Evolutionary conservation across 1,140 invertebrate genomes (phyloP).

Genomic region (Listronotus oregonensis): DNA sequence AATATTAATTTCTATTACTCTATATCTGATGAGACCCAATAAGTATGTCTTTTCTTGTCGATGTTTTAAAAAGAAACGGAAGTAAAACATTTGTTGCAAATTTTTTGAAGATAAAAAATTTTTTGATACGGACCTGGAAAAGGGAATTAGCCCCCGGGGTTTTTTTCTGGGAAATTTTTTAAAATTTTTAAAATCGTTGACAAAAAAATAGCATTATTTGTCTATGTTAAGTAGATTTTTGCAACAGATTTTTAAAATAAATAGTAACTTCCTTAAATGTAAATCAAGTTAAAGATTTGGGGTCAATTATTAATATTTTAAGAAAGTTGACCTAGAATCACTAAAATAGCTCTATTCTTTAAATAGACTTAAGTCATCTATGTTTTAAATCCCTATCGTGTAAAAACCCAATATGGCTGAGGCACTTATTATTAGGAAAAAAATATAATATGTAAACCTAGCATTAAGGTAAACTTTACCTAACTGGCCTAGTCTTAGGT

Average conservation of each 20-base stretch:
- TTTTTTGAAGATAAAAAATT: too few species aligned
- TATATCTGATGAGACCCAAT: constrained; percentile 8
- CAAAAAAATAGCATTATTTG: too few species aligned
- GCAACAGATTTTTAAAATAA: constrained; percentile 7
- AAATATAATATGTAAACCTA: constrained; percentile 12
- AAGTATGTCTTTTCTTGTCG: constrained; percentile 13
- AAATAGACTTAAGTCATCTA: constrained; percentile 10
- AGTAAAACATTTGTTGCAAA: constrained; percentile 9
- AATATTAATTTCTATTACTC: background rate
- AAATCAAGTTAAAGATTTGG: background rate
- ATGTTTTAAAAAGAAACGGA: constrained; percentile 2
- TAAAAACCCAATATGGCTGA: constrained; percentile 25
- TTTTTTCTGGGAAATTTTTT: too few species aligned
- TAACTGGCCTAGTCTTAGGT: constrained; percentile 12
- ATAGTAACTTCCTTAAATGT: background rate
- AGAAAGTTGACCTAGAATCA: constrained; percentile 8
- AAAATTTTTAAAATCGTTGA: too few species aligned
- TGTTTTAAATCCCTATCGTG: constrained; percentile 16
- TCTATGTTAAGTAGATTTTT: background rate
- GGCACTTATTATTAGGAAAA: constrained; percentile 20
- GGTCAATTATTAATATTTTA: background rate
- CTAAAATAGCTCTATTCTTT: constrained; percentile 14
- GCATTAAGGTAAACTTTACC: constrained; percentile 6
- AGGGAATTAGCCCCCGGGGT: too few species aligned
- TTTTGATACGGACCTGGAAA: constrained; percentile 9